Evolutionary conservation across 2,113 vertebrate species (phyloP), one percentile per base, ranked within the genome.

Genomic region (Triplophysa rosa): DNA sequence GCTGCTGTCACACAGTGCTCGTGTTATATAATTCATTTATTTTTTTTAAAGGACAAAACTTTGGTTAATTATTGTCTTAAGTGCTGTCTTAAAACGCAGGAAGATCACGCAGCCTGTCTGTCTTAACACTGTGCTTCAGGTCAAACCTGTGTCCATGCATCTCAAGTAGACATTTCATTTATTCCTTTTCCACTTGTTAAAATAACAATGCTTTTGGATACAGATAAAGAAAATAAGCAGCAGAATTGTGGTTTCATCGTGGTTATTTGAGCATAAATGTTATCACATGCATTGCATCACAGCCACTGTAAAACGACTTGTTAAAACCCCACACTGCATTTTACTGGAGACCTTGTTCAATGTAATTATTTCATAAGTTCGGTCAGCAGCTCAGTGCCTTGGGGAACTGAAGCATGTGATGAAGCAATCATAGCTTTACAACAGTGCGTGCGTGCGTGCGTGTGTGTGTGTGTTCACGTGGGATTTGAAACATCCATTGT

Each of bases 1-100:
- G 78, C 84, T 76, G 74, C 59, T 86, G 80, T 84, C 80, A 85
- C 74, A 88, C 81, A 92, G 92, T 91, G 90, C 91, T 87, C 83
- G 87, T 85, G 56, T 90, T 90, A 89, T 84, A 91, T 92, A 88
- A 93, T 92, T 92, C 42, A 73, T 91, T 84, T 80, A 87, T 81
- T 87, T 91, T 91, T 84, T 91, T 87, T 90, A 90, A 90, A 88
- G 87, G 90, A 81, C 87, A 92, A 93, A 93, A 90, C 88, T 86
- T 78, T 67, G 89, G 89, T 93, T 92, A 92, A 93, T 93, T 92
- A 92, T 91, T 92, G 86, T 83, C 87, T 89, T 92, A 91, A 93
- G 90, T 93, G 91, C 90, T 90, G 84, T 88, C 86, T 92, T 92
- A 90, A 88, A 90, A 89, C 85, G 83, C 84, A 86, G 77, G 82